phyloP scores from a whole-genome alignment of 2,113 vertebrate genomes.

The Larimichthys crocea region DNA sequence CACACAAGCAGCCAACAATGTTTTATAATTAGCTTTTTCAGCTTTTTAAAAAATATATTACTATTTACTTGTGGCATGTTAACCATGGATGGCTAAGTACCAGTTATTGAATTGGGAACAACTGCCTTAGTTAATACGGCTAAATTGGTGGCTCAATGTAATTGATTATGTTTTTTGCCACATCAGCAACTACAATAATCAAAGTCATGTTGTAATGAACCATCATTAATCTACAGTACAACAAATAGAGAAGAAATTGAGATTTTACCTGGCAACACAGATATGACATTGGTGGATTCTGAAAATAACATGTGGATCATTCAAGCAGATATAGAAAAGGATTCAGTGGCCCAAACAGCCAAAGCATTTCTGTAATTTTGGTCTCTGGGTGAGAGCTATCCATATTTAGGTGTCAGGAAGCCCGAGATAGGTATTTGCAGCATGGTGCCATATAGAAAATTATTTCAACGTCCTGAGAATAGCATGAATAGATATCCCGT shows the following conservation, averaged over 20 bases:
- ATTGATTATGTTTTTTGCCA: background rate
- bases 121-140: background rate
- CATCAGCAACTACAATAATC: background rate
- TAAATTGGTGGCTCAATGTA: background rate
- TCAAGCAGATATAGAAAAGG: background rate
- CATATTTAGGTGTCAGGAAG: constrained; percentile 45
- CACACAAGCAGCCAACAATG: background rate
- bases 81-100: background rate
- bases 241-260: background rate
- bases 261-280: background rate
- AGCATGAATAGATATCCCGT: constrained; percentile 71
- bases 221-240: background rate
- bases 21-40: background rate
- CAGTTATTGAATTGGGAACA: background rate
- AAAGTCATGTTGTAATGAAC: background rate
- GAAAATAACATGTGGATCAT: background rate
- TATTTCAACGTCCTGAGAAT: constrained; percentile 44
- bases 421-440: constrained; percentile 44
- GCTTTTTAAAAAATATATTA: background rate
- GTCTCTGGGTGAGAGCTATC: constrained; percentile 16
- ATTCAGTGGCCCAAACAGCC: constrained; percentile 8
- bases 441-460: constrained; percentile 73
- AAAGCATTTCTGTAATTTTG: constrained; percentile 38
- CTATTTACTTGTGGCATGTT: background rate
- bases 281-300: background rate